Percentiles rank a stretch among this genome's conserved stretches.
phyloP scores from a whole-genome alignment of 2,888 invertebrate species.

The Callinectes sapidus region DNA sequence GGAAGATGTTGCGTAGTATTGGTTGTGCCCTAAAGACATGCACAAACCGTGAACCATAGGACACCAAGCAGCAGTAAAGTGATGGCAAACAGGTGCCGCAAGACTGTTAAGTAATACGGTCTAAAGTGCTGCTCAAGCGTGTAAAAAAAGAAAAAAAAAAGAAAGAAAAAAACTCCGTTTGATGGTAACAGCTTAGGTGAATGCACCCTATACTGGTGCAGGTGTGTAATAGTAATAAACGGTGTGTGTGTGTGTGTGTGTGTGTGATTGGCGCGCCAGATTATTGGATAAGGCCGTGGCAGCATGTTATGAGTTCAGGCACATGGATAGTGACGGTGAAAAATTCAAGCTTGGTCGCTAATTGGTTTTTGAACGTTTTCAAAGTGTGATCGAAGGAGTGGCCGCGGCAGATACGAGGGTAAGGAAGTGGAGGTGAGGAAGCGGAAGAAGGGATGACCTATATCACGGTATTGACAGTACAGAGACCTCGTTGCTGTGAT shows the following conservation, averaged over 20 bases:
- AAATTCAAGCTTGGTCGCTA: neutral
- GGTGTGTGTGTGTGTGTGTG: neutral
- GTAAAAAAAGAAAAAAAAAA: too few species aligned
- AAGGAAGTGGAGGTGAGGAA: neutral
- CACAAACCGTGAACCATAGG: too few species aligned
- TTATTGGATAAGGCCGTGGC: neutral
- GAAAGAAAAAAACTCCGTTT: too few species aligned
- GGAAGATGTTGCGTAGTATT: too few species aligned
- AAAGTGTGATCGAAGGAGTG: neutral
- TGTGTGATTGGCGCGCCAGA: neutral
- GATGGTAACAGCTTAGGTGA: neutral
- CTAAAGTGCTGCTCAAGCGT: neutral
- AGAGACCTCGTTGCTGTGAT: constrained; percentile 9
- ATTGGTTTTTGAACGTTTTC: neutral
- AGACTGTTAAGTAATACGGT: neutral
- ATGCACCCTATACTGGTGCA: neutral
- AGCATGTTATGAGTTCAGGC: neutral
- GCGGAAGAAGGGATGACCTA: constrained; percentile 36
- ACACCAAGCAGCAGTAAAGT: neutral
- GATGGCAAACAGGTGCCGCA: neutral
- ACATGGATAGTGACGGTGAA: neutral
- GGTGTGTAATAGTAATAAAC: too few species aligned
- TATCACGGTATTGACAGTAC: constrained; percentile 26
- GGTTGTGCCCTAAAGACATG: too few species aligned
- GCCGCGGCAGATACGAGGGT: neutral